Base-by-base conservation (phyloP, 2,888 invertebrate species). In the Macropis europaea region DNA sequence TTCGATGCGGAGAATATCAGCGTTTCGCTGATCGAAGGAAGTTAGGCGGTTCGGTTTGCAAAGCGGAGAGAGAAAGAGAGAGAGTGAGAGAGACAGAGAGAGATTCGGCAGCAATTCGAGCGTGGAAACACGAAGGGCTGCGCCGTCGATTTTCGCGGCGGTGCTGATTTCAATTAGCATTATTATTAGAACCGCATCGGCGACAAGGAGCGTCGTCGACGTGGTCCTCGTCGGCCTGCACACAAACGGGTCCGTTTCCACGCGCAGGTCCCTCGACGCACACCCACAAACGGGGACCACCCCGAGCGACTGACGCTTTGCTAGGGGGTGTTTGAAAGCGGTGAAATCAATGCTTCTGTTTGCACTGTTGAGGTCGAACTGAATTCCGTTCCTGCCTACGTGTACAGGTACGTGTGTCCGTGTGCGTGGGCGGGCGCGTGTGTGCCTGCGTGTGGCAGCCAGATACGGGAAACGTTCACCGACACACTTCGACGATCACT, bases 311-410 rank as follows among this genome's bases (percentile, higher is more conserved):
- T 82, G 81, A 84, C 81, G 84, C 81, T 84, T 82, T 82, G 84
- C 83, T 83, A 78, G 84, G 86, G 83, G 82, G 84, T 84, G 87
- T 84, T 87, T 86, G 87, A 88, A 88, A 88, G 87, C 88, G 88
- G 88, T 87, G 89, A 89, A 89, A 89, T 89, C 89, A 89, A 89
- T 89, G 89, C 88, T 84, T 88, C 87, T 88, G 88, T 89, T 89
- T 89, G 89, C 89, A 85, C 88, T 87, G 88, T 87, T 86, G 89
- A 88, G 89, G 88, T 88, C 85, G 87, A 87, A 87, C 84, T 80
- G 83, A 87, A 88, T 86, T 87, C 87, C 86, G 84, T 79, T 84
- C 80, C 78, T 75, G 60, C 71, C 72, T 77, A 74, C 57, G 56
- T 42, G 57, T 36, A 24, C 24, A 9, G 26, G 6, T 42, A 6